These are phyloP conservation scores for Uria lomvia DNA, from an alignment of 2,113 vertebrate species.

Conservation along the genomic window DNA sequence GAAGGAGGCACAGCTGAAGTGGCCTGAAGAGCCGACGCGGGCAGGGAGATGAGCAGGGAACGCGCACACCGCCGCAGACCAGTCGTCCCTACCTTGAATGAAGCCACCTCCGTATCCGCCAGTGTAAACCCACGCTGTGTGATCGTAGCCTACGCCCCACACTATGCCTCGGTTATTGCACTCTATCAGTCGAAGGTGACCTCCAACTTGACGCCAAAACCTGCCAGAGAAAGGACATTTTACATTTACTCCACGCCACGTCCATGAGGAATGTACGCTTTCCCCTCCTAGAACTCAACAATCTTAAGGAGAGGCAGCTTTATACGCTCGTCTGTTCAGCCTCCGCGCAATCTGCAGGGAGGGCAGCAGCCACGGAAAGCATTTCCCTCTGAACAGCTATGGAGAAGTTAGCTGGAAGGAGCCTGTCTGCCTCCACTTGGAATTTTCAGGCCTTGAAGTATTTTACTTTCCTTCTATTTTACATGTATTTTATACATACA, in stretches of 20 bases:
- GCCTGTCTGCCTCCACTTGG: neutral
- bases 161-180: constrained; percentile 86
- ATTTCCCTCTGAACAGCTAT: neutral
- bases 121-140: constrained; percentile 89
- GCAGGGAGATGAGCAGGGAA: neutral
- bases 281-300: neutral
- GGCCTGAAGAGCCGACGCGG: neutral
- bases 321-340: neutral
- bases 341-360: neutral
- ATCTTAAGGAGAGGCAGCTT: neutral
- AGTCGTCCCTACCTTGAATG: constrained; percentile 81
- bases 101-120: constrained; percentile 91
- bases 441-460: neutral
- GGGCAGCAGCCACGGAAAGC: neutral
- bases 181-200: constrained; percentile 88
- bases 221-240: constrained; percentile 58
- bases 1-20: neutral
- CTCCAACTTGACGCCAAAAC: constrained; percentile 96
- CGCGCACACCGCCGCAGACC: fast-evolving
- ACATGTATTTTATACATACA: too few relatives aligned
- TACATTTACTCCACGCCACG: neutral
- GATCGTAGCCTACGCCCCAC: constrained; percentile 92
- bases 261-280: neutral
- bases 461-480: neutral
- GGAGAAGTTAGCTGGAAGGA: neutral